phyloP scores from a whole-genome alignment of 2,888 invertebrate species.

The Thereva unica region DNA sequence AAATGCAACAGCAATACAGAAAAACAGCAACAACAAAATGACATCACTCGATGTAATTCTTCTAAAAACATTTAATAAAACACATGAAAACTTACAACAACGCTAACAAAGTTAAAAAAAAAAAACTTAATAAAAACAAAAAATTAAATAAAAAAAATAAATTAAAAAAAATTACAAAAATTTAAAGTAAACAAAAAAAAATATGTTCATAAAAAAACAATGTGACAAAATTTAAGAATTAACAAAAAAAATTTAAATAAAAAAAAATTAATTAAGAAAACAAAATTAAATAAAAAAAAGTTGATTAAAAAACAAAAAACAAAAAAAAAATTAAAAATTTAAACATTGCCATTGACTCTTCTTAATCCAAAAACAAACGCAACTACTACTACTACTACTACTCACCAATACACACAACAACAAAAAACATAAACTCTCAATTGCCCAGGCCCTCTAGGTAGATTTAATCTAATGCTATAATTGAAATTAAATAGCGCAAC shows the following conservation, averaged over 20 bases:
- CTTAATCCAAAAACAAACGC: conserved; percentile 22
- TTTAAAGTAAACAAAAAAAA: conserved; percentile 15
- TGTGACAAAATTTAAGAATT: conserved; percentile 3
- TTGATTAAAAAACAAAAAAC: conserved; percentile 16
- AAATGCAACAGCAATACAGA: not conserved
- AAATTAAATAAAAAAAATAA: conserved; percentile 1
- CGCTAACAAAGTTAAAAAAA: conserved; percentile 9
- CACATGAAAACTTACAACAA: conserved; percentile 23
- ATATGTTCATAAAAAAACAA: conserved; percentile 7
- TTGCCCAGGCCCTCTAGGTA: conserved; percentile 15
- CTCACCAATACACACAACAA: conserved; percentile 21
- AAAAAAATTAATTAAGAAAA: conserved; percentile 1
- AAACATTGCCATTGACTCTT: too few species aligned
- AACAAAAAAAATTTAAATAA: conserved; percentile 11
- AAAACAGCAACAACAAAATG: conserved; percentile 17
- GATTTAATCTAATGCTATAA: conserved; percentile 16
- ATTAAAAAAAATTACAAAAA: not conserved
- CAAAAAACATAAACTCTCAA: conserved; percentile 18
- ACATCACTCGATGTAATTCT: conserved; percentile 19
- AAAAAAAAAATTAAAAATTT: conserved; percentile 11
- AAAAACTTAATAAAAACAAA: not conserved
- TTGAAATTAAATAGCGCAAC: conserved; percentile 26
- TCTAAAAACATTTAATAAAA: conserved; percentile 21
- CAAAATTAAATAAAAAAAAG: conserved; percentile 18
- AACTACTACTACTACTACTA: too few species aligned